Evolutionary conservation across 2,888 invertebrate genomes (phyloP).

Genomic region (Polyommatus icarus): DNA sequence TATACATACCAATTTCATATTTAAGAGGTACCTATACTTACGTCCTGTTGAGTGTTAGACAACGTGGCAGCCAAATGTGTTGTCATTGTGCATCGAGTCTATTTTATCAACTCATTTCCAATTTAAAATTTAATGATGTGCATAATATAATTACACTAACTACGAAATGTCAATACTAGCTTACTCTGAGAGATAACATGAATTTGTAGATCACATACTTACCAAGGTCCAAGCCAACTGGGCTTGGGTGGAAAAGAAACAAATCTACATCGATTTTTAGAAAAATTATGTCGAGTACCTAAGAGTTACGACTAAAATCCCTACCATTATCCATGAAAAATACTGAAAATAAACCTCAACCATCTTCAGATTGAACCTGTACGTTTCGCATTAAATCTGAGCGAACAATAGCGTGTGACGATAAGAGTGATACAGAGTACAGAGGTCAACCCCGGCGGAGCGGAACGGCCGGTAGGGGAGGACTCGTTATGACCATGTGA

Average conservation of each 20-base stretch:
- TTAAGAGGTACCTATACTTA: background rate
- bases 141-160: background rate
- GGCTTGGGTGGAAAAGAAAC: no score
- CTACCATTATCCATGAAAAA: background rate
- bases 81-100: background rate
- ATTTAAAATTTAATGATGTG: background rate
- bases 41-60: background rate
- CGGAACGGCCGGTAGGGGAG: conserved; percentile 75
- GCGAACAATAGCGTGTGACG: conserved; percentile 71
- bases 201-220: no score
- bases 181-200: no score
- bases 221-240: no score
- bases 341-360: background rate
- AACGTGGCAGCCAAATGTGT: background rate
- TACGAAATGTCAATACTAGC: no score
- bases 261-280: no score
- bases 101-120: background rate
- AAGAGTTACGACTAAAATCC: no score
- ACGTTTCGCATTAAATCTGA: conserved; percentile 53
- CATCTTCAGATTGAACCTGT: background rate
- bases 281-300: no score
- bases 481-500: conserved; percentile 72
- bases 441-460: conserved; percentile 68
- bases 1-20: background rate
- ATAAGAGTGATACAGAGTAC: conserved; percentile 75